Base-by-base conservation (phyloP, 2,113 vertebrate species). In the Nothobranchius furzeri region DNA sequence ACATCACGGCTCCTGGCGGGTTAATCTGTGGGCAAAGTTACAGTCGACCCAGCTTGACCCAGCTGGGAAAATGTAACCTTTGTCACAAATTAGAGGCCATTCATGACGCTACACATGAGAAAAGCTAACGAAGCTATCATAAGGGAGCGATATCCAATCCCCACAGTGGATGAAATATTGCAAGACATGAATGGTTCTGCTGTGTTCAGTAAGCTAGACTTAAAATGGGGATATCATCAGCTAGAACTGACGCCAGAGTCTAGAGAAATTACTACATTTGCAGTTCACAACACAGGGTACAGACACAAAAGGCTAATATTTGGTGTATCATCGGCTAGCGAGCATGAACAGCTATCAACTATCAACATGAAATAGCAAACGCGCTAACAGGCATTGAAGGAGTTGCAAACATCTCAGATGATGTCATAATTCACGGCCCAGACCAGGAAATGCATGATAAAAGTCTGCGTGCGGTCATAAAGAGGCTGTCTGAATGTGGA, bases 391-490 rank as follows among this genome's bases (percentile, higher is more conserved):
- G 40, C 40, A 42, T 72, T 52, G 61, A 83, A 25, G 76, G 70
- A 6, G 67, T 70, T 0, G 59, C 71, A 48, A 84, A 79, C 52
- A 86, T 86, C 4, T 84, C 84, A 20, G 57, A 86, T 78, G 74
- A 73, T n/a, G 25, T 74, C 0, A 75, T 81, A 1, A 17, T 73
- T 1, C 77, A 83, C 11, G 60, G 70, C 12, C 51, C 48, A 25
- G 59, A 60, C 43, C 59, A 60, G 8, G 24, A 30, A 1, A 47
- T 7, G 5, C 43, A 60, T 11, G 30, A 83, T 45, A 51, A 77
- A 10, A 12, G 15, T 3, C 37, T 60, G 20, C 20, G 30, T 49
- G 43, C 43, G 14, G 58, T 60, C 13, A 15, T 60, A 62, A 77
- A 45, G 7, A 45, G 40, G 9, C 79, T 0, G 76, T 70, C 6